A percentile compares a stretch with the other conserved stretches of the same genome.
Evolutionary conservation across 2,797 vertebrate genomes (phyloP).

Genomic region (Hippopotamyrus pictus): DNA sequence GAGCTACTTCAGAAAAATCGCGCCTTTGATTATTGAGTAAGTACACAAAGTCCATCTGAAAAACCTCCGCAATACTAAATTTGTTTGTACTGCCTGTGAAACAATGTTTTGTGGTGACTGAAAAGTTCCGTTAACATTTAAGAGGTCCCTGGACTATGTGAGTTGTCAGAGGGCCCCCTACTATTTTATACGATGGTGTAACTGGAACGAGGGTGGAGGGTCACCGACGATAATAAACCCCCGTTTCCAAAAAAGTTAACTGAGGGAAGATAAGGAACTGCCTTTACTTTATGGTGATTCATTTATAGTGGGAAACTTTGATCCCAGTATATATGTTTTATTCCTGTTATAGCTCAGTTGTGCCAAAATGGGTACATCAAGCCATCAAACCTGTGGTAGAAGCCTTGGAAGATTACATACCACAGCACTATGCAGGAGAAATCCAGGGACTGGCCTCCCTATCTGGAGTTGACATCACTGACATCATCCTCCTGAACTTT

Average conservation of each 20-base stretch:
- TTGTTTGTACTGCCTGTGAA: background rate
- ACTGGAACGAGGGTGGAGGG: background rate
- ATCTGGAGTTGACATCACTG: slow-evolving; percentile 56
- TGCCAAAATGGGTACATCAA: slow-evolving; percentile 78
- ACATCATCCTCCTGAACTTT: slow-evolving; percentile 80
- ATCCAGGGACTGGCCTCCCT: slow-evolving; percentile 68
- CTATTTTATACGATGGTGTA: background rate
- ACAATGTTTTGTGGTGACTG: background rate
- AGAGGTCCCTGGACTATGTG: background rate
- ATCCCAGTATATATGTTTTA: background rate
- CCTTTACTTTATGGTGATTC: background rate
- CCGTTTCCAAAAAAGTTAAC: too few relatives aligned
- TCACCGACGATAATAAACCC: background rate
- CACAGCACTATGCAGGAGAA: slow-evolving; percentile 72
- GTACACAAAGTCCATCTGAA: slow-evolving; percentile 28
- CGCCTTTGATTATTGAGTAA: slow-evolving; percentile 60
- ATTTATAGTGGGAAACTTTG: background rate
- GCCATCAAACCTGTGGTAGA: slow-evolving; percentile 51
- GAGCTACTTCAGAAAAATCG: slow-evolving; percentile 48
- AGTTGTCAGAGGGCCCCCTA: background rate
- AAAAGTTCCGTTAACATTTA: background rate
- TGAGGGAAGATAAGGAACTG: background rate
- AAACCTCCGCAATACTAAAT: background rate
- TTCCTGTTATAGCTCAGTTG: slow-evolving; percentile 49
- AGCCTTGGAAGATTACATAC: slow-evolving; percentile 61